Percentiles rank a stretch among this genome's conserved stretches.
Evolutionary conservation across 1,140 invertebrate genomes (phyloP).

Genomic region (Ectropis grisescens): DNA sequence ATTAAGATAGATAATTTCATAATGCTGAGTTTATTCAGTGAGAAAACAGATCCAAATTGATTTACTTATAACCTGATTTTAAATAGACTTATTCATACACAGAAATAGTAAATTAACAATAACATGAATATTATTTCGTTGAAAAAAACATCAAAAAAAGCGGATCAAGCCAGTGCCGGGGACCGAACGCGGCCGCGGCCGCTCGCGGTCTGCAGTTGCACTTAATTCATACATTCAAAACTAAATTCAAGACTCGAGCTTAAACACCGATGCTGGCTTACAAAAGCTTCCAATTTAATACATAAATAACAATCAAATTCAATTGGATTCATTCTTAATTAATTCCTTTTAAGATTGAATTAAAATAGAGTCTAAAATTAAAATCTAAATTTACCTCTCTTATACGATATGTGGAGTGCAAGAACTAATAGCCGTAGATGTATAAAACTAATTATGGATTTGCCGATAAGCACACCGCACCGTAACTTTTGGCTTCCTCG

Average conservation of each 20-base stretch:
- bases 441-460: too few species aligned
- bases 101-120: conserved; percentile 56
- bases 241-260: conserved; percentile 36
- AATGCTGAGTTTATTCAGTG: conserved; percentile 41
- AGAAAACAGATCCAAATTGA: conserved; percentile 66
- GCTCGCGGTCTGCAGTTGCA: conserved; percentile 30
- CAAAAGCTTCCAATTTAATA: conserved; percentile 53
- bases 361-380: conserved; percentile 35
- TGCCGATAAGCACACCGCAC: too few species aligned
- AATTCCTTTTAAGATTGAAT: conserved; percentile 35
- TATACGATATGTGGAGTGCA: conserved; percentile 29
- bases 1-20: conserved; percentile 47
- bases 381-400: conserved; percentile 42
- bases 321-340: conserved; percentile 40
- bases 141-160: conserved; percentile 67
- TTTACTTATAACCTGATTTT: conserved; percentile 63
- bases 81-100: conserved; percentile 49
- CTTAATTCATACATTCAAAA: conserved; percentile 61
- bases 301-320: conserved; percentile 33
- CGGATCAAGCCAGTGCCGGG: conserved; percentile 40
- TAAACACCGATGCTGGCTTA: conserved; percentile 49
- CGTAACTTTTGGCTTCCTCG: too few species aligned
- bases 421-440: too few species aligned
- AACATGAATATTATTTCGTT: conserved; percentile 61
- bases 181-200: conserved; percentile 9